Evolutionary conservation across 2,888 invertebrate genomes (phyloP).

Genomic region (Microctonus hyperodae): DNA sequence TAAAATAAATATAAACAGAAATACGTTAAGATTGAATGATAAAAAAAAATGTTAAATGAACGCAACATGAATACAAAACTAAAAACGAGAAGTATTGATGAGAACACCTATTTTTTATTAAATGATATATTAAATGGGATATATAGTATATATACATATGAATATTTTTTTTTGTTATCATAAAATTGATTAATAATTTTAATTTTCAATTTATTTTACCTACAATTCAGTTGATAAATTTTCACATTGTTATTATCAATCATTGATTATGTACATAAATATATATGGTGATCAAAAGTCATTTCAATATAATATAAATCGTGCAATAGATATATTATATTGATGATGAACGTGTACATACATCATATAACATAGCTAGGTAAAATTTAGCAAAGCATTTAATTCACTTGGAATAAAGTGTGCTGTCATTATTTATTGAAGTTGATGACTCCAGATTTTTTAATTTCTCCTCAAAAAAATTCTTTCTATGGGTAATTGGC

Average conservation of each 20-base stretch:
- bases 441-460: constrained; percentile 51
- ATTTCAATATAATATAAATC: not conserved
- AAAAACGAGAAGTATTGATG: not conserved
- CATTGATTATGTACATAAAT: not conserved
- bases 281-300: too few species aligned
- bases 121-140: not conserved
- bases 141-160: not conserved
- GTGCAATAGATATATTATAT: not conserved
- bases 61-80: not conserved
- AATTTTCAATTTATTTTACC: too few species aligned
- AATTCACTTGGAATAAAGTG: too few species aligned
- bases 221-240: not conserved
- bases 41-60: not conserved
- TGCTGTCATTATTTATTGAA: too few species aligned
- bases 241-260: not conserved
- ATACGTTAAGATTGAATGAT: not conserved
- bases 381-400: not conserved
- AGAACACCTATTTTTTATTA: not conserved
- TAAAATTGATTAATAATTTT: not conserved
- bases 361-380: not conserved
- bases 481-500: constrained; percentile 72
- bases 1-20: constrained; percentile 10
- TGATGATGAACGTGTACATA: not conserved
- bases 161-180: not conserved
- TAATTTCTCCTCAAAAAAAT: constrained; percentile 69